These are phyloP conservation scores for Oreochromis mossambicus DNA, from an alignment of 2,797 vertebrate genomes.

Conservation along the genomic window DNA sequence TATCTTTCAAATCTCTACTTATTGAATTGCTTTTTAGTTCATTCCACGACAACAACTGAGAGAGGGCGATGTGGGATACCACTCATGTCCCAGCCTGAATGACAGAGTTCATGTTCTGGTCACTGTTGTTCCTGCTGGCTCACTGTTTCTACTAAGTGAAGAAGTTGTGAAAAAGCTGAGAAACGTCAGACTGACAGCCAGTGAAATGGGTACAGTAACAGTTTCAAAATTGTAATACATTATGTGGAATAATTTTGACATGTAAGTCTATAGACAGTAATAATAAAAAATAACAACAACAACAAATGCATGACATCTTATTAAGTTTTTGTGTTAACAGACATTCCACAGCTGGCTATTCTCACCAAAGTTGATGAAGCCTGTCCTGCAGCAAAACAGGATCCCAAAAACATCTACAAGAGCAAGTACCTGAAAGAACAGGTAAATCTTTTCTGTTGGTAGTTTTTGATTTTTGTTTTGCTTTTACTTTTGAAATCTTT, in stretches of 20 bases:
- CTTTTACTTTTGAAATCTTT: not conserved
- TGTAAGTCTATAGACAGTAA: not conserved
- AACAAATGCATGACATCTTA: not conserved
- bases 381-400: not conserved
- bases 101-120: conserved; percentile 44
- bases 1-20: not conserved
- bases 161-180: conserved; percentile 2
- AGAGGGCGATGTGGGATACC: not conserved
- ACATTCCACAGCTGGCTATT: conserved; percentile 35
- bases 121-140: conserved; percentile 1
- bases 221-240: not conserved
- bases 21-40: conserved; percentile 6
- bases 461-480: not conserved
- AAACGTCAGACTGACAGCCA: conserved; percentile 15
- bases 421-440: conserved; percentile 21
- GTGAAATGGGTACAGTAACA: conserved; percentile 12
- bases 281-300: not conserved
- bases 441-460: not conserved
- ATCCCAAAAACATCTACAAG: not conserved
- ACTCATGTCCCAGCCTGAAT: not conserved
- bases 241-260: not conserved
- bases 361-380: conserved; percentile 30
- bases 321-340: not conserved
- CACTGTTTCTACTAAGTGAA: fast-evolving
- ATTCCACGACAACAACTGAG: fast-evolving